These are phyloP conservation scores for Cheumatopsyche charites DNA, from an alignment of 1,140 invertebrate species.

Conservation along the genomic window DNA sequence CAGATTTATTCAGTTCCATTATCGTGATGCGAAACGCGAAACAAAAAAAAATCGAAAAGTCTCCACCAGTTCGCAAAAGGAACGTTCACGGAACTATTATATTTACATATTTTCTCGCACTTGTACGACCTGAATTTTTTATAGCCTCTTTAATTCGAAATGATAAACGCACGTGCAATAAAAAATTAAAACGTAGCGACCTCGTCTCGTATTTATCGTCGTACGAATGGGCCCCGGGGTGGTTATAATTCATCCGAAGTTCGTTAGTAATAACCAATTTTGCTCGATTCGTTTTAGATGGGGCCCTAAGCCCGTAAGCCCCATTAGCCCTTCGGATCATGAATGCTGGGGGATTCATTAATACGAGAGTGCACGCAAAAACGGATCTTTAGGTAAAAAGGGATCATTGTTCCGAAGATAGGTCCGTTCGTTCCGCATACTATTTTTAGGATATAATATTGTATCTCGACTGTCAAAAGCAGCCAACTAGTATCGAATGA, in stretches of 20 bases:
- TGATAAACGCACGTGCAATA: not conserved
- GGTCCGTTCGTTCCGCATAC: not conserved
- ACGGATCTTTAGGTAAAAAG: not conserved
- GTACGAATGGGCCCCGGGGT: conserved; percentile 18
- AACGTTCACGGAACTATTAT: too few relatives aligned
- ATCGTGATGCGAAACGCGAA: too few relatives aligned
- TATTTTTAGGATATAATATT: not conserved
- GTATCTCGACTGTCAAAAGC: conserved; percentile 20
- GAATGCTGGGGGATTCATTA: conserved; percentile 23
- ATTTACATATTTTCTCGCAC: too few relatives aligned
- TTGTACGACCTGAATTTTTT: not conserved
- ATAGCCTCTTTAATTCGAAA: not conserved
- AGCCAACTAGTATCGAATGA: conserved; percentile 21
- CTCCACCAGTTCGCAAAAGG: too few relatives aligned
- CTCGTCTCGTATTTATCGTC: conserved; percentile 19
- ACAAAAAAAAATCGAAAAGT: too few relatives aligned
- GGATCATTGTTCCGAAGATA: not conserved
- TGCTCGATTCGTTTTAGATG: conserved; percentile 27
- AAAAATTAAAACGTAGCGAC: not conserved
- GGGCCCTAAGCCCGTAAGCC: conserved; percentile 12
- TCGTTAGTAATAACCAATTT: conserved; percentile 31
- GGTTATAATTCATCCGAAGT: conserved; percentile 27
- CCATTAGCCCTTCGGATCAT: conserved; percentile 26
- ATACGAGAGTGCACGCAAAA: conserved; percentile 16
- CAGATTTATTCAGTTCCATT: not conserved